These are phyloP conservation scores for Camptogramma bilineatum DNA, from an alignment of 2,888 invertebrate genomes.

Conservation along the genomic window DNA sequence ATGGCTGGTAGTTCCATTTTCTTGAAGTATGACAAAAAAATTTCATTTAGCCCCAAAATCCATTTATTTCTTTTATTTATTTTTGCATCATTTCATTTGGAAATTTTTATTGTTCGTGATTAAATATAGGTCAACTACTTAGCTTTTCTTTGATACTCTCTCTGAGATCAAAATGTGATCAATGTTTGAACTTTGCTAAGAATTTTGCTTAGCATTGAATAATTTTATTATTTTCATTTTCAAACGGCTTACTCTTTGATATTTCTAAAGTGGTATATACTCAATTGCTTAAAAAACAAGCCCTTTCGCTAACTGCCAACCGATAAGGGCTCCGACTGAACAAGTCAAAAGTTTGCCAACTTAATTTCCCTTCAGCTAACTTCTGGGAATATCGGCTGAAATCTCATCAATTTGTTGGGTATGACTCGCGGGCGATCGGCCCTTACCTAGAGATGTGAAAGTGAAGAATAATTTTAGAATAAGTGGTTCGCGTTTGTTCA, in stretches of 20 bases:
- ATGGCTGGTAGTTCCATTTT: too few species aligned
- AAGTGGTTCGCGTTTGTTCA: not conserved
- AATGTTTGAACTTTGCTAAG: too few species aligned
- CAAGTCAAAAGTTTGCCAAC: slow-evolving; percentile 71
- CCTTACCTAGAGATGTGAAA: slow-evolving; percentile 26
- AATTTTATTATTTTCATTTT: not conserved
- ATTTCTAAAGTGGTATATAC: not conserved
- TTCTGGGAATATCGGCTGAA: slow-evolving; percentile 73
- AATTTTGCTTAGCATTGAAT: too few species aligned
- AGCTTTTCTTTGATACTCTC: too few species aligned
- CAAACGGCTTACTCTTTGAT: not conserved
- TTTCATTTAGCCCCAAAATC: too few species aligned
- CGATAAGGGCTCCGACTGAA: slow-evolving; percentile 66
- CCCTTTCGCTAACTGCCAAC: slow-evolving; percentile 45
- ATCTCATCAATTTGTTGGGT: slow-evolving; percentile 78
- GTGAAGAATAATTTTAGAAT: not conserved
- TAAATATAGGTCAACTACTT: too few species aligned
- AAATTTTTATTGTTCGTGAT: too few species aligned
- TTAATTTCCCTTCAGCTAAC: slow-evolving; percentile 78
- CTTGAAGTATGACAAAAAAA: too few species aligned
- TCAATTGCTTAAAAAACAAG: slow-evolving; percentile 4
- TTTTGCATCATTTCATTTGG: too few species aligned
- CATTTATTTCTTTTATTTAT: too few species aligned
- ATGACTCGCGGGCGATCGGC: slow-evolving; percentile 40
- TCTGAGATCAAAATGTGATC: too few species aligned